Conservation (phyloP, 2,888 invertebrate genomes). For the Exocentrus adspersus region DNA sequence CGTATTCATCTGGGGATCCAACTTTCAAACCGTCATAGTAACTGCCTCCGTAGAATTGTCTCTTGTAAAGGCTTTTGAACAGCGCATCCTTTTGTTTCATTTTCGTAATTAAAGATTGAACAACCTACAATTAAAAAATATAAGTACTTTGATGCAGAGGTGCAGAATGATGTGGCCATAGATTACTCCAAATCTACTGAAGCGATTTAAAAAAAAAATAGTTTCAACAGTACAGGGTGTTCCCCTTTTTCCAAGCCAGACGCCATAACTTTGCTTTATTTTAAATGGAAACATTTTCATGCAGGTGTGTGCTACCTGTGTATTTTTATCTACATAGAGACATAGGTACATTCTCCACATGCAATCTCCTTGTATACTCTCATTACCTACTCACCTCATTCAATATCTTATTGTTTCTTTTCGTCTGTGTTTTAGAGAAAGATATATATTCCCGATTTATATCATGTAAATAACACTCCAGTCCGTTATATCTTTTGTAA, state of each 20-base stretch:
- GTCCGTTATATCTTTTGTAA: constrained; percentile 44
- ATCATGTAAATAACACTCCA: constrained; percentile 49
- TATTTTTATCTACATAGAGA: too few species aligned
- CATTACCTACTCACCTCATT: constrained; percentile 62
- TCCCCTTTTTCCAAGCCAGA: too few species aligned
- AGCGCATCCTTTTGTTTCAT: constrained; percentile 51
- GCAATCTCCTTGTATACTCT: too few species aligned
- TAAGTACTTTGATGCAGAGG: not conserved
- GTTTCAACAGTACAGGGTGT: too few species aligned
- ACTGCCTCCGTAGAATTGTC: constrained; percentile 66
- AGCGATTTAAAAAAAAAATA: too few species aligned
- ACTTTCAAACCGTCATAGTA: constrained; percentile 70
- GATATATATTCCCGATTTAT: constrained; percentile 46
- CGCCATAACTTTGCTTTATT: too few species aligned
- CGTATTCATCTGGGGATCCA: constrained; percentile 69
- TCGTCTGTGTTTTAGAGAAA: constrained; percentile 40
- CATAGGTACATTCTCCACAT: too few species aligned
- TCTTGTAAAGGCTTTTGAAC: constrained; percentile 57
- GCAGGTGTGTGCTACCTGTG: too few species aligned
- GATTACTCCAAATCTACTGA: too few species aligned
- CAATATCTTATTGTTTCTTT: constrained; percentile 57
- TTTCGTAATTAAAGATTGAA: not conserved
- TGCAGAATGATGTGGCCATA: too few species aligned
- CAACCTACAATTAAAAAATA: constrained; percentile 13
- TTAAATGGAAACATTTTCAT: too few species aligned